Evolutionary conservation across 1,140 invertebrate genomes (phyloP).

Genomic region (Camponotus vicinus): DNA sequence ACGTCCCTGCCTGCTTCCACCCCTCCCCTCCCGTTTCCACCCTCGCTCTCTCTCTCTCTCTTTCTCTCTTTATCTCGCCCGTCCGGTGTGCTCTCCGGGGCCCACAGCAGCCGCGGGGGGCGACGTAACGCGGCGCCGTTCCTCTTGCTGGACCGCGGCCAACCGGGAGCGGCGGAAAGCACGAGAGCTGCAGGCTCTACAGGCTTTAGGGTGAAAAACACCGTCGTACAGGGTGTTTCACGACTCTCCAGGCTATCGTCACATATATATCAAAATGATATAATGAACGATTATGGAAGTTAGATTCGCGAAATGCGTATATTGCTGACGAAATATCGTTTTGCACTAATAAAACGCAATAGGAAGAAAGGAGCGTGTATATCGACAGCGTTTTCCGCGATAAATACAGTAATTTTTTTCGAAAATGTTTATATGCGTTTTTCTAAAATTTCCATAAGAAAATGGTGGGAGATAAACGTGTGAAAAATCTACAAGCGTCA

Average conservation of each 20-base stretch:
- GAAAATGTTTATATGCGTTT: too few relatives aligned
- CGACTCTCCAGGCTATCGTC: background rate
- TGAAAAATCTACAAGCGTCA: too few relatives aligned
- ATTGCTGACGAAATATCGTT: too few relatives aligned
- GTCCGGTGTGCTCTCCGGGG: background rate
- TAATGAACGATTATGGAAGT: too few relatives aligned
- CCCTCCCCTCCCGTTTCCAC: background rate
- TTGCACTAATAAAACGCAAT: too few relatives aligned
- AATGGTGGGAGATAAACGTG: too few relatives aligned
- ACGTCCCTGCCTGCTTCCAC: background rate
- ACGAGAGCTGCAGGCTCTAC: background rate
- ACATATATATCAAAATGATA: too few relatives aligned
- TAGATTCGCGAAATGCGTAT: too few relatives aligned
- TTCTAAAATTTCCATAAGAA: too few relatives aligned
- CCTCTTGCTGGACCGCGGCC: conserved; percentile 67
- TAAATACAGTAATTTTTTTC: too few relatives aligned
- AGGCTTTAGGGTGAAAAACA: conserved; percentile 11
- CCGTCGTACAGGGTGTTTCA: conserved; percentile 4
- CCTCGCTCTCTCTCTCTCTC: background rate
- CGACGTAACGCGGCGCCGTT: conserved; percentile 33
- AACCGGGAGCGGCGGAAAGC: conserved; percentile 38
- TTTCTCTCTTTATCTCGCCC: conserved; percentile 23
- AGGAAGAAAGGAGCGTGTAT: too few relatives aligned
- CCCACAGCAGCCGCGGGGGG: background rate
- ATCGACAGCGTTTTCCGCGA: too few relatives aligned